phyloP scores from a whole-genome alignment of 2,113 vertebrate species.

The Sclerurus mexicanus region DNA sequence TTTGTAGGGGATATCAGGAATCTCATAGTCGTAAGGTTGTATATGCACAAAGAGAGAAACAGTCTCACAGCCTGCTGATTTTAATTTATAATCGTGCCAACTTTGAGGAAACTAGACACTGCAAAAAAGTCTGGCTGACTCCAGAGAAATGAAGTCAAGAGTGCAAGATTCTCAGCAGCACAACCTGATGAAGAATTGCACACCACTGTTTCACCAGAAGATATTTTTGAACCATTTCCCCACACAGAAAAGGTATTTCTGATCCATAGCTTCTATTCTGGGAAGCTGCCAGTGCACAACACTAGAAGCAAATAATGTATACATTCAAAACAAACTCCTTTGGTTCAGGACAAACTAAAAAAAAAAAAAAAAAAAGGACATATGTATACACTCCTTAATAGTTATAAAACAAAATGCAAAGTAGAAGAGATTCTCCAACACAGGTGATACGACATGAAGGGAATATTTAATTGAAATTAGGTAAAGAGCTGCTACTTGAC shows the following conservation, averaged over 20 bases:
- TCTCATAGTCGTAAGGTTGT: not conserved
- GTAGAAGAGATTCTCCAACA: not conserved
- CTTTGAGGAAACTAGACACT: not conserved
- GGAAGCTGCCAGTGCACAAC: fast-evolving
- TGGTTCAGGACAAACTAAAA: not conserved
- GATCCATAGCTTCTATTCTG: not conserved
- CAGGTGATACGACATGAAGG: not conserved
- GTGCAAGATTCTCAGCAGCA: not conserved
- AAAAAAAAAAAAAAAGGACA: not conserved
- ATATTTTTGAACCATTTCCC: not conserved
- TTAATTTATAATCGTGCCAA: not conserved
- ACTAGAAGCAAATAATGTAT: not conserved
- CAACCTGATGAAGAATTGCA: not conserved
- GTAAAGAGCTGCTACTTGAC: not conserved
- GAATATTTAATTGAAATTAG: not conserved
- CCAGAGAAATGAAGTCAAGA: not conserved
- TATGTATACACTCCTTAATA: not conserved
- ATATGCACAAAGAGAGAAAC: not conserved
- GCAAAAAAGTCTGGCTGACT: not conserved
- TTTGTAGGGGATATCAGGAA: not conserved
- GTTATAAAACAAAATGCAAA: not conserved
- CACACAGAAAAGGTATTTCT: not conserved
- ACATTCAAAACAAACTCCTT: not conserved
- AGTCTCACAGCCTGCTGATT: not conserved
- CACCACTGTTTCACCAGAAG: fast-evolving